phyloP scores from a whole-genome alignment of 1,140 invertebrate species.

The Nephotettix cincticeps region DNA sequence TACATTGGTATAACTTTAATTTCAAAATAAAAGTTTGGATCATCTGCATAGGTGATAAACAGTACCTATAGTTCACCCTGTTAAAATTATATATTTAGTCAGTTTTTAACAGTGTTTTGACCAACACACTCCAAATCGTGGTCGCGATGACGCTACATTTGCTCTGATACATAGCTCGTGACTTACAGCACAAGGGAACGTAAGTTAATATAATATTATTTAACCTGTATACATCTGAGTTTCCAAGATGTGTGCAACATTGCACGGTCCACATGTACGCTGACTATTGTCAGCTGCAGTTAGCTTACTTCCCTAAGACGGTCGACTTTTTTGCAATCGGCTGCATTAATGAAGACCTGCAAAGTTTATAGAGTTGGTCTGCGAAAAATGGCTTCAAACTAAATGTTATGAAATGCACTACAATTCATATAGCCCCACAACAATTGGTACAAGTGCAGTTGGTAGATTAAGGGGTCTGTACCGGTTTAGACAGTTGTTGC shows the following conservation, averaged over 20 bases:
- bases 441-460: background rate
- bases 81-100: background rate
- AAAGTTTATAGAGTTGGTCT: background rate
- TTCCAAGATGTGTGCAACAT: background rate
- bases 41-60: too few relatives aligned
- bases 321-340: background rate
- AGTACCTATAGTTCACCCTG: too few relatives aligned
- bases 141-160: too few relatives aligned
- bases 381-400: background rate
- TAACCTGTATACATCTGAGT: background rate
- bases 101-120: too few relatives aligned
- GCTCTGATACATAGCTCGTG: too few relatives aligned
- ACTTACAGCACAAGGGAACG: too few relatives aligned
- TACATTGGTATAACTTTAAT: too few relatives aligned
- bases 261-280: background rate
- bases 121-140: too few relatives aligned
- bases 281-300: constrained; percentile 1
- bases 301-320: background rate
- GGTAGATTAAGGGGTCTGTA: too few relatives aligned
- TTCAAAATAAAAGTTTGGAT: too few relatives aligned
- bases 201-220: too few relatives aligned
- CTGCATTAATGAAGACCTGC: background rate
- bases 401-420: background rate
- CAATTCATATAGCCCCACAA: background rate
- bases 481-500: too few relatives aligned